Base-by-base conservation (phyloP, 2,797 vertebrate species). In the Odontamblyopus lacepedii region DNA sequence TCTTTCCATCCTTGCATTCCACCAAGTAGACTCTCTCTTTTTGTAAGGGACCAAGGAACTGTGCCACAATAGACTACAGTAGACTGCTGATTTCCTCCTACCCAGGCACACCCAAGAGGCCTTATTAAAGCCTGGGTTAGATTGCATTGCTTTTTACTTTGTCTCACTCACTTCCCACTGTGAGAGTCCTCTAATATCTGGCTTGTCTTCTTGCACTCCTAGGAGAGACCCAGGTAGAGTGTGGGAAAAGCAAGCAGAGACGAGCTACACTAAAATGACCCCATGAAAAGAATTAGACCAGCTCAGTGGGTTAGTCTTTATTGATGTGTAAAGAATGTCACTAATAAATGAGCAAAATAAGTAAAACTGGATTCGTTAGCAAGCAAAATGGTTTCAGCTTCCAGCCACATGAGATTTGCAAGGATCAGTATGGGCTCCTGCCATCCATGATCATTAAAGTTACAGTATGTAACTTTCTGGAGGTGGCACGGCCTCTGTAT, bases 81-180 rank as follows among this genome's bases (percentile, higher is more conserved):
- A 55, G 70, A 61, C 67, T 69, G 48, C 50, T 67, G 75, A 72
- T 69, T 32, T 35, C 61, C 7, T 63, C 32, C 61, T 79, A 76
- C 60, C 53, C 71, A 70, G 64, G 53, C 78, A 72, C 76, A 81
- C 90, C 89, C 87, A 79, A 55, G 90, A 89, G 92, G 77, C 83
- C 89, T 90, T 89, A 91, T 92, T 93, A 91, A 87, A 89, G 82
- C 71, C 72, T 75, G 85, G 87, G 87, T 89, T 88, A 83, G 87
- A 81, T 74, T 82, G 78, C 82, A 67, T 55, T 83, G 77, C 48
- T 18, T 67, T 63, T 67, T 32, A 60, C 71, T 72, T 62, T 83
- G 67, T 83, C 65, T 81, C 72, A 79, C 72, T 67, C 65, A 73
- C 80, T 85, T 77, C 69, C 65, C 71, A 71, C 70, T 82, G 63